Base-by-base conservation (phyloP, 2,113 vertebrate genomes). In the human (Homo sapiens) region DNA sequence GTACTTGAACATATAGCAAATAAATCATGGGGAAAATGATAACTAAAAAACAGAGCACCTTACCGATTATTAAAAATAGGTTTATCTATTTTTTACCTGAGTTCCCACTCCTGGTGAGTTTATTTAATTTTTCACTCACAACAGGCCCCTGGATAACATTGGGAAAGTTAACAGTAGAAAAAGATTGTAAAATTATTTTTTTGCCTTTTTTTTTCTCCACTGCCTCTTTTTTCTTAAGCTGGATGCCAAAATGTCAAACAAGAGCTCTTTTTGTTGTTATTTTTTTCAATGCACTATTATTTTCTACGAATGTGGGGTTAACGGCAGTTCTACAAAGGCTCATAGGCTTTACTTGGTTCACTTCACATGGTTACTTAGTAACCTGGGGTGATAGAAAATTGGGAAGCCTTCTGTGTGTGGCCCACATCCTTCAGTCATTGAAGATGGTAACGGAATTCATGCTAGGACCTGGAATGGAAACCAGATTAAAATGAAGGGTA, bases 131-230 rank as follows among this genome's bases (percentile, higher is more conserved):
- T 18, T 90, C 61, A 79, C 18, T 68, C 57, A 50, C 27, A 78
- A 20, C 12, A 6, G 35, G 27, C 16, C 13, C 22, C 11, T 22
- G 4, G 35, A 22, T 57, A 68, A 11, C 32, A 68, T 18, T 78
- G n/a, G 16, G 48, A 88, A 95, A 97, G 45, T 73, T 73, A 85
- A 57, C 48, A 18, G 23, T 55, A 43, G 76, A 55, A 86, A 92
- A 80, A 40, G 45, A 48, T 78, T 83, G 85, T 85, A 59, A 27
- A 84, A 52, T 7, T 25, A 1, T 72, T 27, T 92, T 92, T 97
- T 84, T 17, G 8, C 14, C 43, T 48, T 70, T 89, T 97, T 89
- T 97, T 95, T 52, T 96, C 50, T 76, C 43, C 61, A 30, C 61
- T 45, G n/a, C 8, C 11, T 43, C 48, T 55, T 17, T 75, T 72